phyloP scores from a whole-genome alignment of 2,797 vertebrate genomes.

The Helarctos malayanus region DNA sequence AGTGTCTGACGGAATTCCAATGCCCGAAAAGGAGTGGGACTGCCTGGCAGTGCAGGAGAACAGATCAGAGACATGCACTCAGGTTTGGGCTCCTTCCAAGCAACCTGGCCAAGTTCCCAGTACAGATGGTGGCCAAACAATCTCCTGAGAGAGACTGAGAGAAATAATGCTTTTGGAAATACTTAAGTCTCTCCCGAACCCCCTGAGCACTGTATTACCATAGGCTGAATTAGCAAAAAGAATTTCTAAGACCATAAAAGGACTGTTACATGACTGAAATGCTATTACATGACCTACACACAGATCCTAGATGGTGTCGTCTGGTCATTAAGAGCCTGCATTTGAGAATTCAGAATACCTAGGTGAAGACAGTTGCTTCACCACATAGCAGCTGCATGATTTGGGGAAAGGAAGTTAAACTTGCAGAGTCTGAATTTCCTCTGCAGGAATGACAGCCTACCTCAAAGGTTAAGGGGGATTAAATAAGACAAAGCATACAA shows the following conservation, averaged over 20 bases:
- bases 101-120: conserved; percentile 2
- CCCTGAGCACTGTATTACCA: conserved; percentile 12
- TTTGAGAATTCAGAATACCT: neutral
- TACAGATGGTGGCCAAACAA: conserved; percentile 4
- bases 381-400: neutral
- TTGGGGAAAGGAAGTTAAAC: neutral
- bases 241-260: neutral
- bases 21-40: neutral
- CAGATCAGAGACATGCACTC: neutral
- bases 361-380: neutral
- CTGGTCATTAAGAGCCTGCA: neutral
- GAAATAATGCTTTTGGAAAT: neutral
- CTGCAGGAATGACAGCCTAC: neutral
- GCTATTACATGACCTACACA: neutral
- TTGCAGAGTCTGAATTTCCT: neutral
- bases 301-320: neutral
- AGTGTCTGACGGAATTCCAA: neutral
- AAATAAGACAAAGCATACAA: neutral
- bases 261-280: neutral
- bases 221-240: conserved; percentile 47
- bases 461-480: neutral
- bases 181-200: conserved; percentile 10
- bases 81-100: conserved; percentile 47
- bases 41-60: neutral
- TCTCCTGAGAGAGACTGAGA: neutral